phyloP scores from a whole-genome alignment of 1,140 invertebrate genomes.

The Melipona quadrifasciata region DNA sequence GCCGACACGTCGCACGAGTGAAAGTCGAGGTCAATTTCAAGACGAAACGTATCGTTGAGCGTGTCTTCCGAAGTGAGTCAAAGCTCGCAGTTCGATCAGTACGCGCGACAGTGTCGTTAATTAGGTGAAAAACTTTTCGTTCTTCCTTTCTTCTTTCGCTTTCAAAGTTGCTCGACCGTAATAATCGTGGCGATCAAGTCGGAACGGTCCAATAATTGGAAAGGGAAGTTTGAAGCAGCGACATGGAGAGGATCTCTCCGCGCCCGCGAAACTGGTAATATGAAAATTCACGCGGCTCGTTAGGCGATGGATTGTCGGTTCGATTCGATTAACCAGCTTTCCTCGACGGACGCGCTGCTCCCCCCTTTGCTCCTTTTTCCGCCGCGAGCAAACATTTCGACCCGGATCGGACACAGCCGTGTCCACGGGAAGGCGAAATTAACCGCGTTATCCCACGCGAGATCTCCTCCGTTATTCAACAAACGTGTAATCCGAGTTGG shows the following conservation, averaged over 20 bases:
- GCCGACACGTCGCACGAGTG: too few species aligned
- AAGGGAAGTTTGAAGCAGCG: neutral
- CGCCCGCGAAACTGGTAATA: neutral
- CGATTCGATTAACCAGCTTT: constrained; percentile 6
- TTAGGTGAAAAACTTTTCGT: neutral
- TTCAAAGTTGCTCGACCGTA: neutral
- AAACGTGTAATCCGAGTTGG: constrained; percentile 13
- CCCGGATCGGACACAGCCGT: neutral
- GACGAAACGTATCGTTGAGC: neutral
- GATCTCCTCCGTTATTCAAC: constrained; percentile 31
- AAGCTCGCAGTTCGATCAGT: neutral
- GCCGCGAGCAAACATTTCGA: constrained; percentile 4
- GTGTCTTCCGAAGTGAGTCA: too few species aligned
- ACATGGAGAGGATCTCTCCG: neutral
- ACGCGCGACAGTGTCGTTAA: neutral
- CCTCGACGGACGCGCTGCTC: neutral
- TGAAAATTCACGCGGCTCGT: constrained; percentile 26
- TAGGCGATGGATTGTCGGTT: constrained; percentile 18
- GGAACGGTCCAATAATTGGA: neutral
- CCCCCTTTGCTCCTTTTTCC: neutral
- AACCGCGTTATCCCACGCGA: neutral
- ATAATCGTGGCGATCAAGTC: neutral
- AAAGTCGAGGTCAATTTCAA: neutral
- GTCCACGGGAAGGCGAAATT: neutral
- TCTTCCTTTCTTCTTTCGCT: neutral